Evolutionary conservation across 2,113 vertebrate species (phyloP).

Genomic region (Megaptera novaeangliae): DNA sequence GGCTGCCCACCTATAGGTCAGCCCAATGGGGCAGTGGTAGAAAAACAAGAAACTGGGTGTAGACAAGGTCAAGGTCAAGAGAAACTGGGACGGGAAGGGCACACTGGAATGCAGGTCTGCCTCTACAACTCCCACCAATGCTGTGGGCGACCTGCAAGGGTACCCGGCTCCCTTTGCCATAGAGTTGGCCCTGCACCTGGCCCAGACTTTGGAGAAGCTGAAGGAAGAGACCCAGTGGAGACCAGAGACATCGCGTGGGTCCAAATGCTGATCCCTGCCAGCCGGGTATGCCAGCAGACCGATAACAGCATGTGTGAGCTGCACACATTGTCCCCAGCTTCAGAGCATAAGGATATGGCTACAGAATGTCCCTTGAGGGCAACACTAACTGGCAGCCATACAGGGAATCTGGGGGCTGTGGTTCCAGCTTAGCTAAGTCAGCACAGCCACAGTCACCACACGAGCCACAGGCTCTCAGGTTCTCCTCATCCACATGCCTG

Average conservation of each 20-base stretch:
- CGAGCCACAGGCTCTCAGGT: neutral
- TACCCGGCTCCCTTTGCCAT: neutral
- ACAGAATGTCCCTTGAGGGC: neutral
- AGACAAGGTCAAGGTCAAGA: neutral
- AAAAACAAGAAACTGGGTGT: neutral
- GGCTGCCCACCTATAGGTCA: neutral
- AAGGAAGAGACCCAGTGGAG: neutral
- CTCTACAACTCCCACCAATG: no score
- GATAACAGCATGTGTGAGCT: neutral
- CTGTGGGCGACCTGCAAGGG: neutral
- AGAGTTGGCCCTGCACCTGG: no score
- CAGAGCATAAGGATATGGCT: neutral
- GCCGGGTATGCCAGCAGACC: neutral
- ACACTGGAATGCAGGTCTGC: neutral
- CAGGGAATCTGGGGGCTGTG: neutral
- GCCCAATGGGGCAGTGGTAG: neutral
- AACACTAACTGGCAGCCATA: neutral
- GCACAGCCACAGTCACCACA: neutral
- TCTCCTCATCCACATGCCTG: neutral
- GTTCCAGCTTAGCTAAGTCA: neutral
- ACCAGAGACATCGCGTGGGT: neutral
- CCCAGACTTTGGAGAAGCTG: neutral
- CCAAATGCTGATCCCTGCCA: neutral
- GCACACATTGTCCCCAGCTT: neutral
- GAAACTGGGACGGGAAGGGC: neutral